Percentiles rank a stretch among this genome's conserved stretches.
Conservation (phyloP, 2,113 vertebrate genomes). For the Eclectus roratus region DNA sequence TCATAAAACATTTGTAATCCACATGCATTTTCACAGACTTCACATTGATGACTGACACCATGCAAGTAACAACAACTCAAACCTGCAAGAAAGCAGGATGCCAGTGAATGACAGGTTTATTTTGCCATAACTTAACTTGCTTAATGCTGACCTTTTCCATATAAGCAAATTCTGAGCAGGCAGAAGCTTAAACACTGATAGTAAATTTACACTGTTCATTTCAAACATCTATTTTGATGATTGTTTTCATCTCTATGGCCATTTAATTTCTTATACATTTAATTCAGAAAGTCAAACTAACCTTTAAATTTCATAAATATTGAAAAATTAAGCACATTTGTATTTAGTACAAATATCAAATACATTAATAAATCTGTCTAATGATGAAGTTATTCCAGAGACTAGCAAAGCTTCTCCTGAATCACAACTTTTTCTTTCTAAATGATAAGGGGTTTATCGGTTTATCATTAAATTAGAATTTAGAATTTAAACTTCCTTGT, state of each 20-base stretch:
- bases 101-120: neutral
- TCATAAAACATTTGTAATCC: neutral
- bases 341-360: neutral
- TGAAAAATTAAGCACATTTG: neutral
- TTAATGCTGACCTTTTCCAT: neutral
- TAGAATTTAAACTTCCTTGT: neutral
- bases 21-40: neutral
- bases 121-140: neutral
- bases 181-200: neutral
- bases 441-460: rapidly evolving
- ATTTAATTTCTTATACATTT: neutral
- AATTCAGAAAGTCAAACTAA: neutral
- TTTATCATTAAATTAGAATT: neutral
- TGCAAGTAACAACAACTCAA: neutral
- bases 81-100: neutral
- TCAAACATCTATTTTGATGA: neutral
- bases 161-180: neutral
- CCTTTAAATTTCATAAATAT: neutral
- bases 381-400: rapidly evolving
- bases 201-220: neutral
- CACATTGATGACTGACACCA: neutral
- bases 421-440: neutral
- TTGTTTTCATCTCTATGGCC: neutral
- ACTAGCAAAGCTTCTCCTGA: neutral
- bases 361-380: neutral